phyloP scores from a whole-genome alignment of 2,113 vertebrate species.

The Tricholaema leucomelas region DNA sequence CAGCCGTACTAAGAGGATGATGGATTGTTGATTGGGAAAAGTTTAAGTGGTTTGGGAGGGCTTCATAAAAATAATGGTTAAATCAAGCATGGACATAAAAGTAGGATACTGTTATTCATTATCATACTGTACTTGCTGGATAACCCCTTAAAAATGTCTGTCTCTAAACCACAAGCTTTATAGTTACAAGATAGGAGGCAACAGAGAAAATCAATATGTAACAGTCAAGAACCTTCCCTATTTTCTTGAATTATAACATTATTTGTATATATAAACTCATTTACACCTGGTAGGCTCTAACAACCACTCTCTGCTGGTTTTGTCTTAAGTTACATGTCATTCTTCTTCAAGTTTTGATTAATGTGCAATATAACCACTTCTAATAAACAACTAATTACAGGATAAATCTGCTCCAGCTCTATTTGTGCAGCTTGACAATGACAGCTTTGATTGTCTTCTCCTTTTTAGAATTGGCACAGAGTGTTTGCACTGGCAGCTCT shows the following conservation, averaged over 20 bases:
- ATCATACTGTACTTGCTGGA: neutral
- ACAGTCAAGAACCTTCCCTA: neutral
- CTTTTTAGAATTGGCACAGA: constrained; percentile 7
- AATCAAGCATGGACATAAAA: neutral
- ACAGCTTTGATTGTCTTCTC: constrained; percentile 36
- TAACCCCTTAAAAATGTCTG: accelerated
- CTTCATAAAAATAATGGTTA: neutral
- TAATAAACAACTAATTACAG: constrained; percentile 12
- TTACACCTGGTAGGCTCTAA: neutral
- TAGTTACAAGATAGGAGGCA: neutral
- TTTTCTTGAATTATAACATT: neutral
- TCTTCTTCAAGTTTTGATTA: neutral
- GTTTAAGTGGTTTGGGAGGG: neutral
- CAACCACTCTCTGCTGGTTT: neutral
- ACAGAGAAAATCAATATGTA: neutral
- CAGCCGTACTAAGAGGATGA: neutral
- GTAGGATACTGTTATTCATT: neutral
- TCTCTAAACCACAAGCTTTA: neutral
- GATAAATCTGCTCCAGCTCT: neutral
- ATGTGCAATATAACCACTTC: neutral
- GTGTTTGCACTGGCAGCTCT: constrained; percentile 22
- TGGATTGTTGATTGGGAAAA: neutral
- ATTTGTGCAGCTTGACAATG: neutral
- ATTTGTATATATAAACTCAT: neutral
- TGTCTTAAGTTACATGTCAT: neutral